phyloP scores from a whole-genome alignment of 2,113 vertebrate genomes.

The Pluvialis apricaria region DNA sequence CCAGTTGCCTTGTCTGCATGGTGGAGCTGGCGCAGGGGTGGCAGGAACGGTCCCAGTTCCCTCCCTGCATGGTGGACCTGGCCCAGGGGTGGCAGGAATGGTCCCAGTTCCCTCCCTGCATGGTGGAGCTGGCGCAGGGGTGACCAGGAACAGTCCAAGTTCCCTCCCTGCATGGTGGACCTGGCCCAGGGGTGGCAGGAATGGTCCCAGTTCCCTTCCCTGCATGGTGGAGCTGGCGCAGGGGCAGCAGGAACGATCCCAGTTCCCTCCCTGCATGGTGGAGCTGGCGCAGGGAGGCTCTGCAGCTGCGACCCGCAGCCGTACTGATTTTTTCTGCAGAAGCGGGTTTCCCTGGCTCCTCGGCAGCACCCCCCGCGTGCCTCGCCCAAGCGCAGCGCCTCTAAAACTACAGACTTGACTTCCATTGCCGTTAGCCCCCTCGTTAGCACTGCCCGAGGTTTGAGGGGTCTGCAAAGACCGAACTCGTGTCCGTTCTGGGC shows the following conservation, averaged over 20 bases:
- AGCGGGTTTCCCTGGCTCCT: neutral
- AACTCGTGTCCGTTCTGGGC: rapidly evolving
- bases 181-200: neutral
- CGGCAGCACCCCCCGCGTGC: neutral
- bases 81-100: neutral
- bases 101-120: neutral
- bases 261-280: neutral
- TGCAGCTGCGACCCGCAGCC: neutral
- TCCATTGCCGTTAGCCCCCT: neutral
- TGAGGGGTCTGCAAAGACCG: neutral
- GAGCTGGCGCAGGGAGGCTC: neutral
- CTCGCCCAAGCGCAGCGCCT: neutral
- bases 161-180: neutral
- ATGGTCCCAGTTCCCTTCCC: neutral
- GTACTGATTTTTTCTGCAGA: rapidly evolving
- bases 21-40: neutral
- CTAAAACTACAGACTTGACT: neutral
- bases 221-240: too few relatives aligned
- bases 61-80: neutral
- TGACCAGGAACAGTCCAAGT: neutral
- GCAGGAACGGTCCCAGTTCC: neutral
- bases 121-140: neutral
- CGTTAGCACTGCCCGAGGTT: rapidly evolving
- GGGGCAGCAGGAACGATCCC: neutral
- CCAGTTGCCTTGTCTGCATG: neutral